Evolutionary conservation across 2,113 vertebrate species (phyloP).

Genomic region (Manacus vitellinus): DNA sequence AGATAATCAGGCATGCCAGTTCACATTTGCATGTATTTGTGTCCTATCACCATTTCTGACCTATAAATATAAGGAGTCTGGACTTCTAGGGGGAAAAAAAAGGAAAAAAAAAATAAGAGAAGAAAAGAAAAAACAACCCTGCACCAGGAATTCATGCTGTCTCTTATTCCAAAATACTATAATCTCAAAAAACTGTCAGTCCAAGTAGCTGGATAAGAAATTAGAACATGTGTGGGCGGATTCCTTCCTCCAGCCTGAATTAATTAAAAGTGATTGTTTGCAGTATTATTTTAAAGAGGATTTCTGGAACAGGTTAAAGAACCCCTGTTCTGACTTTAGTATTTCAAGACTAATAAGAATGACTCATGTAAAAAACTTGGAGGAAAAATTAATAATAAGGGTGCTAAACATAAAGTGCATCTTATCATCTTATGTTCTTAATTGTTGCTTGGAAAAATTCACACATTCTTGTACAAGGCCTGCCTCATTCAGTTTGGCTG

Average conservation of each 20-base stretch:
- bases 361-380: neutral
- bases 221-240: constrained; percentile 62
- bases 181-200: constrained; percentile 33
- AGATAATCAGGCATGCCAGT: neutral
- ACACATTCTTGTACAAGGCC: neutral
- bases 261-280: constrained; percentile 52
- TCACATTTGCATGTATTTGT: neutral
- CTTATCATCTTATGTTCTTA: neutral
- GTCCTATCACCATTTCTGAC: neutral
- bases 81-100: neutral
- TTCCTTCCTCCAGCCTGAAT: constrained; percentile 62
- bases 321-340: neutral
- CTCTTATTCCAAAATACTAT: constrained; percentile 18
- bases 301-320: constrained; percentile 44
- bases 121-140: neutral
- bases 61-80: neutral
- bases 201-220: constrained; percentile 55
- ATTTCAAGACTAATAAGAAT: neutral
- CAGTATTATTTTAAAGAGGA: neutral
- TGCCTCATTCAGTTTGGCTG: neutral
- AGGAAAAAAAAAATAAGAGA: neutral
- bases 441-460: constrained; percentile 6
- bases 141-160: neutral
- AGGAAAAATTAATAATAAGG: neutral
- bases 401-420: neutral